A percentile compares a stretch with the other conserved stretches of the same genome.
These are phyloP conservation scores for Nineta flava DNA, from an alignment of 2,888 invertebrate species.

Conservation along the genomic window DNA sequence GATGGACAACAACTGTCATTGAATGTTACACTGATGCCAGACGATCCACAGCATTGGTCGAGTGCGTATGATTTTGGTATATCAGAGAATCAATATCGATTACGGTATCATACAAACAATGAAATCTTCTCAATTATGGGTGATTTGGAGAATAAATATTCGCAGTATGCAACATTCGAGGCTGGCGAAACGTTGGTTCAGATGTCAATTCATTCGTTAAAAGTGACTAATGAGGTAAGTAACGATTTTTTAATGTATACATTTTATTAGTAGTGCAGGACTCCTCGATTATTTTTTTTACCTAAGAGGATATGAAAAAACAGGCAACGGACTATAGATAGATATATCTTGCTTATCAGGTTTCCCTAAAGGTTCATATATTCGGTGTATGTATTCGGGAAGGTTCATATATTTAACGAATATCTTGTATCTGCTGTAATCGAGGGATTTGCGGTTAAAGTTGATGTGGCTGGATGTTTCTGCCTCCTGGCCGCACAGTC, in stretches of 20 bases:
- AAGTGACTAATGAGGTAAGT: conserved; percentile 49
- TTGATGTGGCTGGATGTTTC: no score
- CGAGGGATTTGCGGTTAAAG: no score
- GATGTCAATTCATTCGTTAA: conserved; percentile 49
- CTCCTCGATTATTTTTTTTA: neutral
- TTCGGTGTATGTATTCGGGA: no score
- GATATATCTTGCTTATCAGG: no score
- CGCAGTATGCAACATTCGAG: conserved; percentile 50
- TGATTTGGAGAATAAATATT: conserved; percentile 50
- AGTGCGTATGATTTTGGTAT: conserved; percentile 61
- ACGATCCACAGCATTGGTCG: conserved; percentile 70
- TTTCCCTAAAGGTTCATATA: no score
- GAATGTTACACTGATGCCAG: conserved; percentile 68
- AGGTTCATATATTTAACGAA: no score
- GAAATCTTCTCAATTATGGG: conserved; percentile 49
- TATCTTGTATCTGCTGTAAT: no score
- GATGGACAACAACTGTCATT: conserved; percentile 37
- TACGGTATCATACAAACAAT: conserved; percentile 45
- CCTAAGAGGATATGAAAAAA: no score
- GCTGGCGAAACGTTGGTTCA: conserved; percentile 51
- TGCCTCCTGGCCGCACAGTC: no score
- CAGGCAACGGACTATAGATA: no score
- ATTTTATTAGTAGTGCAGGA: neutral
- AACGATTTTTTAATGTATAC: conserved; percentile 1
- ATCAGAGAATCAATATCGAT: conserved; percentile 47